Percentiles rank a stretch among this genome's conserved stretches.
phyloP scores from a whole-genome alignment of 2,797 vertebrate genomes.

The Neostethus bicornis region DNA sequence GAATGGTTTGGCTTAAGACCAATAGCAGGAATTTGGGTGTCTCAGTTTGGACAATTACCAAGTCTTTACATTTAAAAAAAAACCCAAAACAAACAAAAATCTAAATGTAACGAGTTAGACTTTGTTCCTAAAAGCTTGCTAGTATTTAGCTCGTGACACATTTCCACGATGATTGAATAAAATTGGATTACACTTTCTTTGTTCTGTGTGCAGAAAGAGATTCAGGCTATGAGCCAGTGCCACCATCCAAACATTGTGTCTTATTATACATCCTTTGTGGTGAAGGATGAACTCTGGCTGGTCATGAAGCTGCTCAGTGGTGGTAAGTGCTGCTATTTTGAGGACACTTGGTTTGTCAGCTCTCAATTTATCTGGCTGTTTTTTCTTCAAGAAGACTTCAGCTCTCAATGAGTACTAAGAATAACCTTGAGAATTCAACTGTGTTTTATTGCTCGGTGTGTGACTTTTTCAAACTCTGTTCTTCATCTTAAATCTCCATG shows the following conservation, averaged over 20 bases:
- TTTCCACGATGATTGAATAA: constrained; percentile 10
- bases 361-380: constrained; percentile 20
- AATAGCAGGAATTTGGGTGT: background rate
- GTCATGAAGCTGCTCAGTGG: constrained; percentile 98
- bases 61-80: too few relatives aligned
- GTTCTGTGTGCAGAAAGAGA: constrained; percentile 90
- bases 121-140: constrained; percentile 1
- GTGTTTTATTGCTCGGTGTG: background rate
- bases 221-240: constrained; percentile 99
- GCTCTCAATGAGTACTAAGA: constrained; percentile 14
- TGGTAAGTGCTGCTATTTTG: constrained; percentile 80
- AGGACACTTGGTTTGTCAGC: constrained; percentile 5
- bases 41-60: constrained; percentile 7
- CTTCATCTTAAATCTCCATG: background rate
- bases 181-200: constrained; percentile 11
- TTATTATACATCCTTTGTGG: constrained; percentile 97
- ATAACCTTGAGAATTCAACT: background rate
- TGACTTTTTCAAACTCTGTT: background rate
- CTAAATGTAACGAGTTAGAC: background rate
- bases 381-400: constrained; percentile 4
- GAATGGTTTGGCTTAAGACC: background rate
- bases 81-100: constrained; percentile 9
- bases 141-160: constrained; percentile 2
- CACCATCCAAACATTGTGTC: constrained; percentile 97
- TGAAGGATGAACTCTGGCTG: constrained; percentile 97